These are phyloP conservation scores for Chlorodrepanis virens DNA, from an alignment of 2,113 vertebrate species.

Conservation along the genomic window DNA sequence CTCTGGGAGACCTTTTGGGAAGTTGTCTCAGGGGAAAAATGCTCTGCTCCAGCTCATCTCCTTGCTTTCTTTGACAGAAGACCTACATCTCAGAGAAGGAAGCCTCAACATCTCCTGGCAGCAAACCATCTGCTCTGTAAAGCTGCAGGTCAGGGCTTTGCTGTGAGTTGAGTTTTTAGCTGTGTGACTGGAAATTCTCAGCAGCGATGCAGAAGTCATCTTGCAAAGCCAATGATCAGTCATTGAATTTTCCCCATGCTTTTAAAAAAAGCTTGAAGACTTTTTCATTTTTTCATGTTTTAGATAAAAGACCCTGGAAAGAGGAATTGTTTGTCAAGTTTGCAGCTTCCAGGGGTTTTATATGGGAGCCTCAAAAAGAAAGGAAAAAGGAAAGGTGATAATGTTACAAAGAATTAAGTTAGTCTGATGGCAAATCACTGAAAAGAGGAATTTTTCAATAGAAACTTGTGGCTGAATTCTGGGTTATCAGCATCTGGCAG, in stretches of 20 bases:
- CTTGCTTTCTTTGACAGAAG: background rate
- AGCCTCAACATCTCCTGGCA: background rate
- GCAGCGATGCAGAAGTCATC: background rate
- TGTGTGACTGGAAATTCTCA: background rate
- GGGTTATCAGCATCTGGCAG: background rate
- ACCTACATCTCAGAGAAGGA: background rate
- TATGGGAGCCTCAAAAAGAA: rapidly evolving
- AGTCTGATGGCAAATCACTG: background rate
- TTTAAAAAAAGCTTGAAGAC: background rate
- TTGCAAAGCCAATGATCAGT: background rate
- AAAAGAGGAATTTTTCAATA: background rate
- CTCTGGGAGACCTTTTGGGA: background rate
- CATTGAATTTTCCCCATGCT: background rate
- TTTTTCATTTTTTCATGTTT: background rate
- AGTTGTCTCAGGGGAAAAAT: background rate
- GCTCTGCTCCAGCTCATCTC: background rate
- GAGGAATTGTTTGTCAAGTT: background rate
- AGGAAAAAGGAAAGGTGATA: background rate
- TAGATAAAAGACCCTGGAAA: background rate
- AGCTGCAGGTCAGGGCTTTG: background rate
- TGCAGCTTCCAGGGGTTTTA: background rate
- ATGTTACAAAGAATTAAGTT: background rate
- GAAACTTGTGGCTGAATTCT: background rate
- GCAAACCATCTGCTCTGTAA: background rate
- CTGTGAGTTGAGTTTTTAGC: background rate